Conservation (phyloP, 2,113 vertebrate species). For the Phylloscopus whistleri region DNA sequence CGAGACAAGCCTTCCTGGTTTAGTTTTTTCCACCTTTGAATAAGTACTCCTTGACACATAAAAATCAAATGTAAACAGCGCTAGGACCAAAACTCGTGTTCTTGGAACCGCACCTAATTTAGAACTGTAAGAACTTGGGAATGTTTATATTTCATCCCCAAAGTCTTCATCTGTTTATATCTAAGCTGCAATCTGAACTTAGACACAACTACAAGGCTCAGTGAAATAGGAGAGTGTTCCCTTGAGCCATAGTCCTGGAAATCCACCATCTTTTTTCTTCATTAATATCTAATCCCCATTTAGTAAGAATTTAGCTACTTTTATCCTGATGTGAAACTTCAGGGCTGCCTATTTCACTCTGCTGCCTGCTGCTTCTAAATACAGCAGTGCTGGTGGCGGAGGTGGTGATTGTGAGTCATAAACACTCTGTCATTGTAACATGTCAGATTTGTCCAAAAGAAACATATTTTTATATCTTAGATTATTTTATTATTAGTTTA, state of each 20-base stretch:
- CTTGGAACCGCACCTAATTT: slow-evolving; percentile 60
- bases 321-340: slow-evolving; percentile 72
- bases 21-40: slow-evolving; percentile 64
- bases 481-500: slow-evolving; percentile 75
- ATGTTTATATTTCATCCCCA: slow-evolving; percentile 65
- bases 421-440: slow-evolving; percentile 68
- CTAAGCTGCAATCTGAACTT: slow-evolving; percentile 71
- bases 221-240: slow-evolving; percentile 59
- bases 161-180: slow-evolving; percentile 72
- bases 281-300: slow-evolving; percentile 62
- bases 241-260: slow-evolving; percentile 64
- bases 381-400: slow-evolving; percentile 58
- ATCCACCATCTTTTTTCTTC: slow-evolving; percentile 68
- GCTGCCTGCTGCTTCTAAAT: slow-evolving; percentile 72
- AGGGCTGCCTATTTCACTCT: slow-evolving; percentile 58
- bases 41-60: slow-evolving; percentile 64
- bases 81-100: slow-evolving; percentile 55
- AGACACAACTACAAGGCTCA: slow-evolving; percentile 55
- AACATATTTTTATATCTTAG: slow-evolving; percentile 72
- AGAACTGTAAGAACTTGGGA: slow-evolving; percentile 66
- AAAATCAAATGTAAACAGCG: slow-evolving; percentile 62
- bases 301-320: slow-evolving; percentile 67
- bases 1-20: slow-evolving; percentile 60
- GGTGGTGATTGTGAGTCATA: slow-evolving; percentile 69
- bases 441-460: slow-evolving; percentile 69